Conservation (phyloP, 92 coral and sea anemone species). For the Zoanthus gigantus region DNA sequence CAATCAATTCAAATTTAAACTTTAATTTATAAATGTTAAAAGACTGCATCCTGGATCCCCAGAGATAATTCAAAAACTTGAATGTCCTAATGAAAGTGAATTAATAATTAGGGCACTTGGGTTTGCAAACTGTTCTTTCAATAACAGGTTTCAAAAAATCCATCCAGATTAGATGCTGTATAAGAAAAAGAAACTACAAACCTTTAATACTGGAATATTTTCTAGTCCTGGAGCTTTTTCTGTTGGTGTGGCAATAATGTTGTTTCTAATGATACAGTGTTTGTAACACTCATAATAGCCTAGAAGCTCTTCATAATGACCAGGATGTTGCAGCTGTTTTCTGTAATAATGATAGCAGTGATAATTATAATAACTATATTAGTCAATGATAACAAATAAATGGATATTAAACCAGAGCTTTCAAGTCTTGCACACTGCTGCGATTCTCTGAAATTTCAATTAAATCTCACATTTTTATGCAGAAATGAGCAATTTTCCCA, state of each 20-base stretch:
- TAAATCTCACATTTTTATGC: too few relatives aligned
- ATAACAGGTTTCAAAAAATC: neutral
- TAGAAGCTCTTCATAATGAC: constrained; percentile 79
- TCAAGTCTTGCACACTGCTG: neutral
- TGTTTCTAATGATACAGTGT: constrained; percentile 88
- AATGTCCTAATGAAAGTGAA: too few relatives aligned
- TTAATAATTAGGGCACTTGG: too few relatives aligned
- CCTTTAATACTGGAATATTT: constrained; percentile 95
- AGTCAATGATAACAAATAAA: neutral
- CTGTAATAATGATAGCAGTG: constrained; percentile 48
- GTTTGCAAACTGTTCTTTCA: neutral
- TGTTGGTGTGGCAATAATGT: constrained; percentile 88
- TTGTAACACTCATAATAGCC: constrained; percentile 87
- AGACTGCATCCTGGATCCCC: too few relatives aligned
- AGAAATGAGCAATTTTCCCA: too few relatives aligned
- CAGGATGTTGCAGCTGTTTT: constrained; percentile 91
- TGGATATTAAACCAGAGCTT: neutral
- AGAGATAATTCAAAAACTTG: too few relatives aligned
- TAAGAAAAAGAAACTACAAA: constrained; percentile 6
- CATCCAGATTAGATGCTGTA: neutral
- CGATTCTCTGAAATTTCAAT: too few relatives aligned
- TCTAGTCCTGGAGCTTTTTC: constrained; percentile 92
- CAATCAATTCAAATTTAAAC: too few relatives aligned
- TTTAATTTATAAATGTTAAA: too few relatives aligned
- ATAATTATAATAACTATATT: neutral